Conservation (phyloP, 2,888 invertebrate genomes). For the Xanthorhoe spadicearia region DNA sequence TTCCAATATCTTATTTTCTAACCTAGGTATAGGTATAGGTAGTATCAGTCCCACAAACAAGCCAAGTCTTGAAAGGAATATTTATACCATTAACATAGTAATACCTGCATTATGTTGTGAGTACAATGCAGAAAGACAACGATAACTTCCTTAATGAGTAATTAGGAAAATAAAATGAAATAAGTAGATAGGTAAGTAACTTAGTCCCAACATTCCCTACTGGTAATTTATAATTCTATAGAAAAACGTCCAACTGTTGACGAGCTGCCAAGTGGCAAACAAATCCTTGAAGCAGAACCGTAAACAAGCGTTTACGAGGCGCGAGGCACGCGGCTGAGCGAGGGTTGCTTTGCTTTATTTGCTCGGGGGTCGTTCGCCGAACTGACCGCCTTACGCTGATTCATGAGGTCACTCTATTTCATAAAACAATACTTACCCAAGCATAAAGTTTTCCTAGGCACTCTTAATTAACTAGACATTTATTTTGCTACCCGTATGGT, state of each 20-base stretch:
- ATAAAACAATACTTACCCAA: background rate
- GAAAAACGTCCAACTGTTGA: slow-evolving; percentile 12
- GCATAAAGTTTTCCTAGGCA: background rate
- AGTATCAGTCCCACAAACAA: background rate
- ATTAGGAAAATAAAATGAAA: background rate
- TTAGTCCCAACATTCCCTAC: no score
- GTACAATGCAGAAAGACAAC: no score
- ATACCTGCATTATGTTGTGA: no score
- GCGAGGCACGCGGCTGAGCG: background rate
- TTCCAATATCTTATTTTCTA: no score
- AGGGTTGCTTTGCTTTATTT: slow-evolving; percentile 28
- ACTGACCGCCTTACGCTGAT: slow-evolving; percentile 17
- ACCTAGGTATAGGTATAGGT: no score
- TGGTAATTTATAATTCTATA: background rate
- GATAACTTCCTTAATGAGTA: no score
- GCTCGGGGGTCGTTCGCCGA: slow-evolving; percentile 28
- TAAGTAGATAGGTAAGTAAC: background rate
- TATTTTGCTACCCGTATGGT: slow-evolving; percentile 5
- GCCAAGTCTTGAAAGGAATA: background rate
- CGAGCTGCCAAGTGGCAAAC: slow-evolving; percentile 24
- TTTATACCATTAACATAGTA: no score
- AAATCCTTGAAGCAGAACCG: slow-evolving; percentile 28
- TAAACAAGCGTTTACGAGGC: slow-evolving; percentile 36
- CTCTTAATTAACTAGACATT: background rate
- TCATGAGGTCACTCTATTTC: slow-evolving; percentile 25